phyloP scores from a whole-genome alignment of 2,888 invertebrate species.

The Congeria kusceri region DNA sequence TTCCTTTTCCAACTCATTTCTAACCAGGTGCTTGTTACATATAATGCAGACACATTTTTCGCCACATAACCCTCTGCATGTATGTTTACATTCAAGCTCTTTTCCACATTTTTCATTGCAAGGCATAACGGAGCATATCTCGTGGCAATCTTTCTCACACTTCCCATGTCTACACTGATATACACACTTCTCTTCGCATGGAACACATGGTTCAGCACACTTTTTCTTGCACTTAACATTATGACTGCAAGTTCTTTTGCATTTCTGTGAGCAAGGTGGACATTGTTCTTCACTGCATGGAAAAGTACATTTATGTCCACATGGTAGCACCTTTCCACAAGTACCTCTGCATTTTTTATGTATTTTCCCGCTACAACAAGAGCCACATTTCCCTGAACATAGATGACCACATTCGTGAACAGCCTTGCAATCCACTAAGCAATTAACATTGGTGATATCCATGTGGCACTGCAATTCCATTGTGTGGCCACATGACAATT shows the following conservation, averaged over 20 bases:
- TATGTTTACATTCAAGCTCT: slow-evolving; percentile 87
- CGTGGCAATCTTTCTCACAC: slow-evolving; percentile 79
- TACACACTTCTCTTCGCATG: slow-evolving; percentile 81
- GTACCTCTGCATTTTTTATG: slow-evolving; percentile 88
- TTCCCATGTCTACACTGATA: slow-evolving; percentile 78
- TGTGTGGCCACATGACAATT: slow-evolving; percentile 55
- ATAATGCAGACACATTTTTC: slow-evolving; percentile 88
- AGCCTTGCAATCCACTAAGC: slow-evolving; percentile 64
- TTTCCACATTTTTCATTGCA: slow-evolving; percentile 82
- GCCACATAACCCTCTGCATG: slow-evolving; percentile 89
- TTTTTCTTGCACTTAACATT: slow-evolving; percentile 70
- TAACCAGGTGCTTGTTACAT: slow-evolving; percentile 76
- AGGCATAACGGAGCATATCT: slow-evolving; percentile 80
- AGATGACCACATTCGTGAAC: slow-evolving; percentile 70
- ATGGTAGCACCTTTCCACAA: slow-evolving; percentile 88
- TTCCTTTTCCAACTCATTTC: slow-evolving; percentile 86
- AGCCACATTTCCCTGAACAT: slow-evolving; percentile 84
- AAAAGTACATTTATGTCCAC: slow-evolving; percentile 83
- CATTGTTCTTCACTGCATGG: slow-evolving; percentile 81
- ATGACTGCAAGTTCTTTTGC: slow-evolving; percentile 82
- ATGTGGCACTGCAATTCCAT: slow-evolving; percentile 85
- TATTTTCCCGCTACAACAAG: slow-evolving; percentile 87
- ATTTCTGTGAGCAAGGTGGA: slow-evolving; percentile 82
- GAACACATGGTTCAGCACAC: slow-evolving; percentile 78
- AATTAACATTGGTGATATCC: slow-evolving; percentile 84